These are phyloP conservation scores for Tetramorium simillimum DNA, from an alignment of 1,140 invertebrate species.

Conservation along the genomic window DNA sequence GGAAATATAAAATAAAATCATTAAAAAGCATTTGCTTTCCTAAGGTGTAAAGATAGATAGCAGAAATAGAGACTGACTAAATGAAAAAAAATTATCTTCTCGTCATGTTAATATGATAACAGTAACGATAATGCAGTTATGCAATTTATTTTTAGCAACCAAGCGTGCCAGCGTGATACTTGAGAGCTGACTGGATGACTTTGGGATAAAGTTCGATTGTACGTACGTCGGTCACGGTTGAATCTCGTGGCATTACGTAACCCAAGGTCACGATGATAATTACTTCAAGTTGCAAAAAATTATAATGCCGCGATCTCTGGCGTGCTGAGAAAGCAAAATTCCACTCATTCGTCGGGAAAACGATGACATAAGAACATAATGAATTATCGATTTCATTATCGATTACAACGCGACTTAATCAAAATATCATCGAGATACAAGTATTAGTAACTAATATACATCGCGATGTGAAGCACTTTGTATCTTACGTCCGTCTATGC, in stretches of 20 bases:
- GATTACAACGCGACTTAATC: background rate
- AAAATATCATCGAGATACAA: background rate
- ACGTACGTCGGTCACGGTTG: conserved; percentile 6
- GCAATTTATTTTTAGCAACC: conserved; percentile 7
- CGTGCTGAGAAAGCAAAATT: background rate
- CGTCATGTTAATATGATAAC: background rate
- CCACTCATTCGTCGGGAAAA: background rate
- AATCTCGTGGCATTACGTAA: conserved; percentile 48
- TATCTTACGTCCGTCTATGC: too few relatives aligned
- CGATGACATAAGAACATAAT: background rate
- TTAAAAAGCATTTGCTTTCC: background rate
- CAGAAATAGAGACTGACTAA: background rate
- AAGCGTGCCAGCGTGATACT: background rate
- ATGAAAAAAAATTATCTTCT: background rate
- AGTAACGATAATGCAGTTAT: conserved; percentile 4
- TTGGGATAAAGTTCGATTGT: conserved; percentile 48
- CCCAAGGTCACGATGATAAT: conserved; percentile 40
- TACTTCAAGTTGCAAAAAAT: conserved; percentile 30
- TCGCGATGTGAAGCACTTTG: background rate
- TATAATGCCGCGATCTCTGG: background rate
- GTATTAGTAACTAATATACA: background rate
- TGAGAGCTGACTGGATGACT: background rate
- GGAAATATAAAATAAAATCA: background rate
- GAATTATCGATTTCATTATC: background rate
- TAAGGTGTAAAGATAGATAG: background rate